Conservation (phyloP, 2,113 vertebrate species). For the Bos indicus region DNA sequence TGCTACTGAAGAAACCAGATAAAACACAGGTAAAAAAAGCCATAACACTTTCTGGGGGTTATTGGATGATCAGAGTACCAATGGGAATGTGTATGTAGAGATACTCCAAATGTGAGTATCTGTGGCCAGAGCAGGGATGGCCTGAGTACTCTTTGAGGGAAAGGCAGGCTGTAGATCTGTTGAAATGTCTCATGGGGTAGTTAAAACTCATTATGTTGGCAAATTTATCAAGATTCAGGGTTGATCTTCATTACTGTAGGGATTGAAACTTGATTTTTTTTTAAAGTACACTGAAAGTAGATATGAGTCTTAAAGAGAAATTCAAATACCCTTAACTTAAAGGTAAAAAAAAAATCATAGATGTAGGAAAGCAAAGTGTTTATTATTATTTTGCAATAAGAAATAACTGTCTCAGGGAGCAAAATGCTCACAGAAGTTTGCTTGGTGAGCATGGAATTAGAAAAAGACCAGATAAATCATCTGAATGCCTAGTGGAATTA, state of each 20-base stretch:
- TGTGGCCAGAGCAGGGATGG: neutral
- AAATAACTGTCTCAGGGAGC: neutral
- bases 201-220: neutral
- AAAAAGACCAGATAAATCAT: neutral
- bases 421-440: neutral
- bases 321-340: neutral
- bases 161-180: neutral
- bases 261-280: neutral
- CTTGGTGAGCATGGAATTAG: neutral
- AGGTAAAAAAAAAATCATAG: neutral
- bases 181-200: neutral
- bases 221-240: neutral
- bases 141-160: neutral
- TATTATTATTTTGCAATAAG: neutral
- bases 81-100: neutral
- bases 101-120: neutral
- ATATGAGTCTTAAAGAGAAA: neutral
- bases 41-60: neutral
- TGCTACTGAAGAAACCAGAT: neutral
- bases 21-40: neutral
- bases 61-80: neutral
- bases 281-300: neutral
- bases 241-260: neutral
- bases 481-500: neutral
- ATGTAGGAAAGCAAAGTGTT: neutral